Percentiles rank a stretch among this genome's conserved stretches.
Conservation (phyloP, 2,888 invertebrate genomes). For the Lordiphosa andalusiaca region DNA sequence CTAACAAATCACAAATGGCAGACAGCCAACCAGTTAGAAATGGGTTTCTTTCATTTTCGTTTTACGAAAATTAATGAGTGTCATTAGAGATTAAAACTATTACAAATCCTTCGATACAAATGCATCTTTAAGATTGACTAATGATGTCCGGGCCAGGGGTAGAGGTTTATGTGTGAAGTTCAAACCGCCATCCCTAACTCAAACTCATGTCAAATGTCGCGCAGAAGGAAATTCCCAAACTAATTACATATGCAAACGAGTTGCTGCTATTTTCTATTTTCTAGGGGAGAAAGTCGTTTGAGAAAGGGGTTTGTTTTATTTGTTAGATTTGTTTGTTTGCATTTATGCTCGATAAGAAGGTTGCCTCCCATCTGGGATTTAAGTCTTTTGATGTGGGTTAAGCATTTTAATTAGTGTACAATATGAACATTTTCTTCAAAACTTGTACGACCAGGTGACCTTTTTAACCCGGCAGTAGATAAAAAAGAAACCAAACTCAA, state of each 20-base stretch:
- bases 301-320: constrained; percentile 27
- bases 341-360: constrained; percentile 39
- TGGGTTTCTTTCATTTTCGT: constrained; percentile 1
- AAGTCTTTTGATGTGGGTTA: constrained; percentile 66
- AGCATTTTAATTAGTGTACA: constrained; percentile 71
- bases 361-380: constrained; percentile 43
- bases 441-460: constrained; percentile 25
- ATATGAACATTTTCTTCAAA: constrained; percentile 32
- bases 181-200: constrained; percentile 64
- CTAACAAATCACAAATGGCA: constrained; percentile 54
- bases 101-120: constrained; percentile 50
- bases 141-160: constrained; percentile 54
- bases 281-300: constrained; percentile 22
- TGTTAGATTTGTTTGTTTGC: constrained; percentile 37
- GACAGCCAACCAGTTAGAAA: constrained; percentile 4
- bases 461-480: constrained; percentile 11
- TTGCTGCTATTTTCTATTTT: constrained; percentile 1
- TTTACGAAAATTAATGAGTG: constrained; percentile 52
- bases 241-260: constrained; percentile 74
- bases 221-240: constrained; percentile 55
- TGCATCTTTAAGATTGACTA: constrained; percentile 71
- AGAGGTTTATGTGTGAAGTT: constrained; percentile 67
- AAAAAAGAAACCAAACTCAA: constrained; percentile 6
- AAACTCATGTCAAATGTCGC: constrained; percentile 72
- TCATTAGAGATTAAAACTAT: constrained; percentile 51